Percentiles rank a stretch among this genome's conserved stretches.
Evolutionary conservation across 92 coral and sea anemone genomes (phyloP).

Genomic region (Porites rus): DNA sequence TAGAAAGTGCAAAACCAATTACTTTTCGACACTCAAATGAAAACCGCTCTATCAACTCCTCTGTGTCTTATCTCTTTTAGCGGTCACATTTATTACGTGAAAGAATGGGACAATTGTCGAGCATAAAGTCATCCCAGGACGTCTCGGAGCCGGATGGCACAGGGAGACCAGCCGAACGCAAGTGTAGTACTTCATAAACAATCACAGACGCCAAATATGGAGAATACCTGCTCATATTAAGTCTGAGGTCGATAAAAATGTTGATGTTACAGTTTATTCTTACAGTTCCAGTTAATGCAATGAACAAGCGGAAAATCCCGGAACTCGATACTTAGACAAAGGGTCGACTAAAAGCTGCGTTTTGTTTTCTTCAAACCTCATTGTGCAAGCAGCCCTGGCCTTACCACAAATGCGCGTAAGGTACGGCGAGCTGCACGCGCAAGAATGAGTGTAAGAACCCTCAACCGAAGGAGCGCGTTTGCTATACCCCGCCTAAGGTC

Average conservation of each 20-base stretch:
- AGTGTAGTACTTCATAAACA: slow-evolving; percentile 25
- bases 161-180: background rate
- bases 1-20: no score
- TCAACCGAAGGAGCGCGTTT: no score
- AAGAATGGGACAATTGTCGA: slow-evolving; percentile 24
- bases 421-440: no score
- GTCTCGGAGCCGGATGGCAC: background rate
- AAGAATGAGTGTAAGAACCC: no score
- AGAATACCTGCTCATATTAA: background rate
- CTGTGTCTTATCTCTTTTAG: slow-evolving; percentile 4
- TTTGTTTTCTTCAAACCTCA: no score
- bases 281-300: slow-evolving; percentile 10
- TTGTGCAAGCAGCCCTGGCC: no score
- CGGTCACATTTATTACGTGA: background rate
- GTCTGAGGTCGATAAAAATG: background rate
- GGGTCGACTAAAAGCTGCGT: no score
- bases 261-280: background rate
- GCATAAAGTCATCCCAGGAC: background rate
- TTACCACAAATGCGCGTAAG: no score
- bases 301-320: background rate
- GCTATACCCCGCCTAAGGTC: no score
- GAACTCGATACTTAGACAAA: no score
- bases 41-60: no score
- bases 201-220: background rate
- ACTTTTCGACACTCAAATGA: no score